A percentile compares a stretch with the other conserved stretches of the same genome.
phyloP scores from a whole-genome alignment of 2,113 vertebrate species.

The Dasypus novemcinctus region DNA sequence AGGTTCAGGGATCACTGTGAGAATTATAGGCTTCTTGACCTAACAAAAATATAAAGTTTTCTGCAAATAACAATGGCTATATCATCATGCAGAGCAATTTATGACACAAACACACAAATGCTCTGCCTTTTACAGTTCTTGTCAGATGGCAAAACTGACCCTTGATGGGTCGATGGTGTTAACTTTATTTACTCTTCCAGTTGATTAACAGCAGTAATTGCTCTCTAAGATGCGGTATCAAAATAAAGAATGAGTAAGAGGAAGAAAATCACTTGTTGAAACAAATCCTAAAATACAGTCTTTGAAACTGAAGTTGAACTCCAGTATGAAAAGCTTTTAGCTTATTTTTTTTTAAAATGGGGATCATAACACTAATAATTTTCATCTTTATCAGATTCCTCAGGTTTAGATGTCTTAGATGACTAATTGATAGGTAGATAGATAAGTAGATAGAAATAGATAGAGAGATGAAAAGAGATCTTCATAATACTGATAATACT shows the following conservation, averaged over 20 bases:
- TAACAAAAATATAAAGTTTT: slow-evolving; percentile 79
- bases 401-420: not conserved
- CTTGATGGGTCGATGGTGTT: slow-evolving; percentile 33
- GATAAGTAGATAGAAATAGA: not conserved
- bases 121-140: not conserved
- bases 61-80: slow-evolving; percentile 70
- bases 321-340: no score
- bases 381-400: slow-evolving; percentile 50
- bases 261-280: slow-evolving; percentile 36
- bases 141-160: not conserved
- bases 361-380: slow-evolving; percentile 7
- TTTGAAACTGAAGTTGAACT: slow-evolving; percentile 62
- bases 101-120: slow-evolving; percentile 1
- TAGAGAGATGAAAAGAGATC: not conserved
- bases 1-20: slow-evolving; percentile 82
- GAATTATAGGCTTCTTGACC: slow-evolving; percentile 80
- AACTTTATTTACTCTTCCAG: slow-evolving; percentile 48
- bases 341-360: no score
- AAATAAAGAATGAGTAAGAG: slow-evolving; percentile 65
- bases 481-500: not conserved
- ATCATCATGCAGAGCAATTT: slow-evolving; percentile 67
- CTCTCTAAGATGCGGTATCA: slow-evolving; percentile 63
- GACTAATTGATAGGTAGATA: not conserved
- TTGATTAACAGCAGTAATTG: slow-evolving; percentile 69
- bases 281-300: slow-evolving; percentile 35